Base-by-base conservation (phyloP, 2,113 vertebrate genomes). In the Promerops cafer region DNA sequence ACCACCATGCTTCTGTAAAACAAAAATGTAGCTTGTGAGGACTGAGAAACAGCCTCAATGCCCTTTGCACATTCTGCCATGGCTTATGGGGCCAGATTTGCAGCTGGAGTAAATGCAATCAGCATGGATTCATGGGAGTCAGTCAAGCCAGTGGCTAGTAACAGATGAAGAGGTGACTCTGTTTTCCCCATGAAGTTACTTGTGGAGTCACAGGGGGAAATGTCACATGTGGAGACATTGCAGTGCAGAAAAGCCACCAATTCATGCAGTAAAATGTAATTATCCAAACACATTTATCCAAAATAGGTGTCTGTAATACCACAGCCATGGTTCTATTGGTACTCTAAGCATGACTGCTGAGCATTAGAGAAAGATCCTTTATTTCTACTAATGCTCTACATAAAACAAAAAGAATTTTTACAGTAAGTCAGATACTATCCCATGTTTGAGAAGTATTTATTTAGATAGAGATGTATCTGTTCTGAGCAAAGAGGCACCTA, bases 181-280 rank as follows among this genome's bases (percentile, higher is more conserved):
- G 0, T 71, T 71, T 96, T 64, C 49, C 65, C 74, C 85, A 81
- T 47, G 23, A 59, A 93, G 52, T 54, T 54, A 84, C 64, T 68
- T 27, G 37, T 42, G 66, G 66, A 77, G 23, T 76, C 66, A 90
- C 44, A 17, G 60, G 18, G 16, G 28, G 22, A 66, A 88, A 78
- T 2, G 1, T 39, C 54, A 50, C 83, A 90, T 79, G 86, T 40
- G 17, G 40, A 87, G 89, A 90, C 33, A 90, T 45, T 69, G 68
- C 12, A 87, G 61, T 76, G 90, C 61, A 92, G 72, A 95, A 93
- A 94, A 94, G 59, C 30, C 84, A 93, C 28, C 33, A 71, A 68
- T 92, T 75, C 13, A 7, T 92, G 80, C 77, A 50, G 19, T 21
- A 75, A 50, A 81, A 96, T 57, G 12, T 19, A 71, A 78, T 45